Base-by-base conservation (phyloP, 1,140 invertebrate species). In the Dreissena polymorpha region DNA sequence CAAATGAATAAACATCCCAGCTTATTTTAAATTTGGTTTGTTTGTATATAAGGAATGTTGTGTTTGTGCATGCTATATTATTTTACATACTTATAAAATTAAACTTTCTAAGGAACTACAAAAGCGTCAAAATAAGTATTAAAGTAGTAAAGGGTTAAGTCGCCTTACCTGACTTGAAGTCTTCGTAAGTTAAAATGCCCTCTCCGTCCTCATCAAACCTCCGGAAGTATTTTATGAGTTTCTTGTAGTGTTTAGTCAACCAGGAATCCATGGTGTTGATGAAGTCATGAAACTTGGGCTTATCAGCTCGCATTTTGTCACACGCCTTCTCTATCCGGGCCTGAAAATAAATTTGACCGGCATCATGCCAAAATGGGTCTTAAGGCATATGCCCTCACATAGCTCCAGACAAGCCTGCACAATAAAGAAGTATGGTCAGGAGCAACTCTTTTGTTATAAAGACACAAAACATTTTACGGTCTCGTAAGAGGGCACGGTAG, bases 121-220 rank as follows among this genome's bases (percentile, higher is more conserved):
- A n/a, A n/a, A n/a, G n/a, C n/a, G n/a, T n/a, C n/a, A n/a, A n/a
- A n/a, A n/a, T n/a, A n/a, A n/a, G n/a, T n/a, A n/a, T n/a, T n/a
- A n/a, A n/a, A n/a, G n/a, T n/a, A n/a, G n/a, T n/a, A n/a, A n/a
- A n/a, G n/a, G n/a, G n/a, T n/a, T n/a, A 39, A 39, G 39, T 39
- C 39, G 3, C 63, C 75, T 87, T 79, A 92, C 91, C 91, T 86
- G 91, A 86, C 77, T 91, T 92, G 69, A 92, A 92, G 63, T 91
- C 88, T 68, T 91, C 89, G 79, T 88, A 91, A 53, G 87, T 87
- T 1, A 92, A 53, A n/a, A 87, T 73, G 14, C 89, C 87, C 25
- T 89, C 88, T 29, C 86, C 88, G 63, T 89, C 86, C 1, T 80
- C 63, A 80, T 92, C 91, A 86, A 89, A 88, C 23, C 80, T 87